Conservation (phyloP, 1,140 invertebrate species). For the Adelges cooleyi region DNA sequence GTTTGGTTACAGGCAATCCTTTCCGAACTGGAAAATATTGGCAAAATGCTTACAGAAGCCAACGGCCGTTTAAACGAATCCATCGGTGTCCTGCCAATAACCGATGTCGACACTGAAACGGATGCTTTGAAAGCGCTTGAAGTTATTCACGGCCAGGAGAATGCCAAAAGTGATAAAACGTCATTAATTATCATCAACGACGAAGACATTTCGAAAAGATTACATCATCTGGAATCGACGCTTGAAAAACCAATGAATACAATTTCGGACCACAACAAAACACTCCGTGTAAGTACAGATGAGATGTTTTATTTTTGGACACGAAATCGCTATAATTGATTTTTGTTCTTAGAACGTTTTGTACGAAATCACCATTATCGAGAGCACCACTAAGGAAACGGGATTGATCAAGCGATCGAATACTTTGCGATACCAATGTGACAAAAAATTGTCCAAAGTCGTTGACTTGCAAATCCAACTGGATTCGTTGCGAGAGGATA, state of each 20-base stretch:
- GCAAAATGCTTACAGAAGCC: background rate
- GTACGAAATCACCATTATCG: background rate
- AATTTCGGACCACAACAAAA: background rate
- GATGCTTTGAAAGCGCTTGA: background rate
- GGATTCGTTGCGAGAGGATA: background rate
- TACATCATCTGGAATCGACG: background rate
- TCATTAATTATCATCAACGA: background rate
- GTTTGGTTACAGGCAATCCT: background rate
- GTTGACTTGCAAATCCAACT: background rate
- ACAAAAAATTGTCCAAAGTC: background rate
- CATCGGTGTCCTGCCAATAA: background rate
- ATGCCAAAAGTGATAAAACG: background rate
- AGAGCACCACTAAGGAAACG: background rate
- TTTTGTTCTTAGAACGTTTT: background rate
- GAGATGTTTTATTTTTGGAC: background rate
- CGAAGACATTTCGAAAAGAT: background rate
- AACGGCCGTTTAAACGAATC: background rate
- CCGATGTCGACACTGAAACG: background rate
- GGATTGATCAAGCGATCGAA: background rate
- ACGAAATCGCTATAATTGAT: background rate
- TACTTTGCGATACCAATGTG: background rate
- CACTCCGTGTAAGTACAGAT: background rate
- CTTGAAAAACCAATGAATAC: conserved; percentile 7
- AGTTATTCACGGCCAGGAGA: background rate
- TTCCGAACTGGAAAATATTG: background rate